A percentile compares a stretch with the other conserved stretches of the same genome.
Evolutionary conservation across 2,888 invertebrate genomes (phyloP).

Genomic region (Chrysopilus asiliformis): DNA sequence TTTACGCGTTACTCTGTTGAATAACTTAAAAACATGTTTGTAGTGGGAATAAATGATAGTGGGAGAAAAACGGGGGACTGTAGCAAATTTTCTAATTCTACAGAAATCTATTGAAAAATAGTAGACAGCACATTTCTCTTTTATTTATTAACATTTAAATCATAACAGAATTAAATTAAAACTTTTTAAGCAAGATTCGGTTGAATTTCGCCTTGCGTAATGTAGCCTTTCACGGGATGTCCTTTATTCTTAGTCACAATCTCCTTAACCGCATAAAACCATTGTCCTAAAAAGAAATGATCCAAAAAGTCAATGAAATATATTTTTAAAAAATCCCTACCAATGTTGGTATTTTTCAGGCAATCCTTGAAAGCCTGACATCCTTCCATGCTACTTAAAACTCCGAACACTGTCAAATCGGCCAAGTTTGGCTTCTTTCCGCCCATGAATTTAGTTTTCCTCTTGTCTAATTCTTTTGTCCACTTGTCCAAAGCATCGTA

Average conservation of each 20-base stretch:
- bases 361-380: slow-evolving; percentile 79
- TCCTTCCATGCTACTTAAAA: slow-evolving; percentile 85
- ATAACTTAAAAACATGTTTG: too few relatives aligned
- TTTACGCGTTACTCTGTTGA: too few relatives aligned
- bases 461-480: slow-evolving; percentile 53
- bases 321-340: too few relatives aligned
- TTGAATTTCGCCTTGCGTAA: neutral
- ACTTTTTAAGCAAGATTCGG: neutral
- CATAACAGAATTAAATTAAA: neutral
- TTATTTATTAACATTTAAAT: too few relatives aligned
- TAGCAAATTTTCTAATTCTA: too few relatives aligned
- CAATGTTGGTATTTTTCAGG: slow-evolving; percentile 56
- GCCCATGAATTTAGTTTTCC: slow-evolving; percentile 68
- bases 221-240: slow-evolving; percentile 15
- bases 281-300: slow-evolving; percentile 24
- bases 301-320: neutral
- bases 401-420: slow-evolving; percentile 83
- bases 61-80: too few relatives aligned
- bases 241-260: slow-evolving; percentile 28
- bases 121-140: too few relatives aligned
- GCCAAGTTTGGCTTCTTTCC: slow-evolving; percentile 79
- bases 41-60: too few relatives aligned
- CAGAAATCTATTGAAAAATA: too few relatives aligned
- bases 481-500: slow-evolving; percentile 81
- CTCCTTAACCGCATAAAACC: slow-evolving; percentile 66